Evolutionary conservation across 2,888 invertebrate species (phyloP), one percentile per base, ranked within the genome.

Genomic region (Platypus cylindrus): DNA sequence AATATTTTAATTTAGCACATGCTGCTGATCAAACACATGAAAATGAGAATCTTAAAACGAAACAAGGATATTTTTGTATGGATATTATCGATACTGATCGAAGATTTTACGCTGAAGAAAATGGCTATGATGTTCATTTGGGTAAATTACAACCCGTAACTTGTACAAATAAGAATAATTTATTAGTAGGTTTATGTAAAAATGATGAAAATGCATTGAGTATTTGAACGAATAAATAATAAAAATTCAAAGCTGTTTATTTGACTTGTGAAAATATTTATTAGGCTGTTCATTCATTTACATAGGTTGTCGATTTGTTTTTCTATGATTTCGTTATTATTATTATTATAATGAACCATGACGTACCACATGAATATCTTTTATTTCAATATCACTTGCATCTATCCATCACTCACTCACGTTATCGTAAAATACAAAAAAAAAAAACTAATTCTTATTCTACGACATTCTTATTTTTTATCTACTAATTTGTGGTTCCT

Each of bases 141-240:
- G 75, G 78, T 5, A 81, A 81, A 50, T 65, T 94, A 25, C 68
- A 75, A 48, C 93, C 93, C 13, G 65, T 73, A 25, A 71, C 75
- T 32, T 93, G 93, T 62, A 87, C 93, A 18, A 89, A 90, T 33
- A 93, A 94, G 64, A 93, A 94, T 67, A 83, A 87, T 64, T 66
- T 90, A 47, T 65, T 89, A 15, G 71, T 87, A 50, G 87, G 86
- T 13, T 44, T 55, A 46, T 51, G 42, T 49, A 44, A 36, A 22
- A 38, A 37, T 17, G 30, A 23, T 12, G 25, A 9, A 29, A 29
- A 29, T 32, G 32, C 17, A 24, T 17, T 20, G 5, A 9, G 9
- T 9, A 20, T 7, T 20, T 20, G 20, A 9, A 20, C 9, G 20
- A 20, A 20, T 20, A 20, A 20, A 20, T 20, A 20, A 20, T 7